Evolutionary conservation across 1,140 invertebrate species (phyloP), one percentile per base, ranked within the genome.

Genomic region (Pseudomyrmex sp.): DNA sequence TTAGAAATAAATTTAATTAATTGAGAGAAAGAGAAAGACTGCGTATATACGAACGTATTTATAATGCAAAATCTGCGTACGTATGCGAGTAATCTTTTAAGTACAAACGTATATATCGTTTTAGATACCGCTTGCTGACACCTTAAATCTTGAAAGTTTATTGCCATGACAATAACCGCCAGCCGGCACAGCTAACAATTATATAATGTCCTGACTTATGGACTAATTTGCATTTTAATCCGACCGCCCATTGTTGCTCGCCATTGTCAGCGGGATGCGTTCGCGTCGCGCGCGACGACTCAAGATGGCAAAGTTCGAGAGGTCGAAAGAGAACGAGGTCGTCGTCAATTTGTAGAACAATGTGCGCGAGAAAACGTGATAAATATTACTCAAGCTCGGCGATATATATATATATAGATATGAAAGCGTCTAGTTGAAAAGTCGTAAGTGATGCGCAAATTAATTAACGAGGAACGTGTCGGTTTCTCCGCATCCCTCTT

Each of bases 221-320:
- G 86, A 91, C 88, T 89, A 85, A 91, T 91, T 91, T 91, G 83
- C 90, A 91, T 91, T 89, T 90, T 90, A 90, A 90, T 90, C 86
- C 83, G 75, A 63, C 79, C 65, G 59, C n/a, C 86, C 62, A 91
- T 91, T 91, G 90, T 91, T 85, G 44, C 59, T 52, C 26, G 83
- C 87, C 83, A 90, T 91, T 91, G 86, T 90, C 80, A 52, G 66
- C 83, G 75, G 61, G 80, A 73, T 65, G 79, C 73, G 84, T 35
- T 35, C 75, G 68, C 54, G 10, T 84, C 65, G 58, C 69, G 18
- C 26, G 26, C 35, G 35, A 35, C 35, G 35, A 35, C 74, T 66
- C 70, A 75, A 76, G 75, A 58, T 68, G 63, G 61, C 70, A 70
- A 85, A 85, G 83, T 85, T 88, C 61, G 69, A 82, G 62, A 63